A percentile compares a stretch with the other conserved stretches of the same genome.
phyloP scores from a whole-genome alignment of 2,797 vertebrate genomes.

The Spinus pinus region DNA sequence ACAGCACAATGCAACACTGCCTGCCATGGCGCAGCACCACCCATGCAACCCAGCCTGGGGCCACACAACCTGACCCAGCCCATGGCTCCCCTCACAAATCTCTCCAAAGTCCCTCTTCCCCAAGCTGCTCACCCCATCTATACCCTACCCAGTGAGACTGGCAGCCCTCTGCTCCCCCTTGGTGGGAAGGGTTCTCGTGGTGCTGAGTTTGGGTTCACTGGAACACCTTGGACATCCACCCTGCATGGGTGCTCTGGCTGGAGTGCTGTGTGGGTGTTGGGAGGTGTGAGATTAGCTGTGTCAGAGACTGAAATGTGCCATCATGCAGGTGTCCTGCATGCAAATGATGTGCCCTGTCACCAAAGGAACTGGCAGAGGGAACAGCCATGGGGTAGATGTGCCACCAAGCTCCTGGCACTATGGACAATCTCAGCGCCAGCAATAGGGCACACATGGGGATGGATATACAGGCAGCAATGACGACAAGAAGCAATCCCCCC shows the following conservation, averaged over 20 bases:
- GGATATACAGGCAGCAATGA: background rate
- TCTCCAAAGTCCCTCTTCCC: background rate
- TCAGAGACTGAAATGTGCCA: background rate
- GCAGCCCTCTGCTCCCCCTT: background rate
- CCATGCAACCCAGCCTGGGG: background rate
- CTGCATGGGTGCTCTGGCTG: accelerated
- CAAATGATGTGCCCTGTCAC: background rate
- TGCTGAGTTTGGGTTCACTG: background rate
- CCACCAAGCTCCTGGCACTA: background rate
- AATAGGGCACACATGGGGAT: background rate
- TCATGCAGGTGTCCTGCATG: background rate
- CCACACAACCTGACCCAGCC: background rate
- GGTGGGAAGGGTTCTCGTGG: background rate
- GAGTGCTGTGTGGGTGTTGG: accelerated
- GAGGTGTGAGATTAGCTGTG: background rate
- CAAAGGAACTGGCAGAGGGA: background rate
- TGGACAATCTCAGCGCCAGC: background rate
- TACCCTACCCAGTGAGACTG: background rate
- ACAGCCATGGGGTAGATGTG: background rate
- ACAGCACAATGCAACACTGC: background rate
- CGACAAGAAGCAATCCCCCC: background rate
- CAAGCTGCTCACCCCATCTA: accelerated
- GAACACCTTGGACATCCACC: background rate
- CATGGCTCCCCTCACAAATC: background rate
- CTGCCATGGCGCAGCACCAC: accelerated